Conservation (phyloP, 37 sponge, comb jelly and placozoan species). For the Haliclona indistincta region DNA sequence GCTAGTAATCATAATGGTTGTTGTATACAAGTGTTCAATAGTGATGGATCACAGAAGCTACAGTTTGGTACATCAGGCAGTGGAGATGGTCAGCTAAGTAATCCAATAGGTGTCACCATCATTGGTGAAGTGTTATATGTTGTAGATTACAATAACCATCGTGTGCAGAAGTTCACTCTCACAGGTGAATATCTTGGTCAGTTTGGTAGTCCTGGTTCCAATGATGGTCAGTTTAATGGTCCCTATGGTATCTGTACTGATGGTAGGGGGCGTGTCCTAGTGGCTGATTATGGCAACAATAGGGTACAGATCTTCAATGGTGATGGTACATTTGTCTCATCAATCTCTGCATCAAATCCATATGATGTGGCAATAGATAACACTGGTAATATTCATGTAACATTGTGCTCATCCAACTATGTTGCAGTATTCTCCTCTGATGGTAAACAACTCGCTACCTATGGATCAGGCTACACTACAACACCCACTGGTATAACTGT, state of each 20-base stretch:
- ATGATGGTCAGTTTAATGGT: no score
- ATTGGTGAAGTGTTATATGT: slow-evolving; percentile 42
- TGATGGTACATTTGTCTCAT: slow-evolving; percentile 22
- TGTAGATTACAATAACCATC: slow-evolving; percentile 20
- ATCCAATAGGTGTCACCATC: slow-evolving; percentile 41
- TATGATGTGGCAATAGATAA: slow-evolving; percentile 55
- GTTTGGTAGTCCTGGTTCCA: no score
- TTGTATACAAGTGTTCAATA: slow-evolving; percentile 22
- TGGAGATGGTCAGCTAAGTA: slow-evolving; percentile 39
- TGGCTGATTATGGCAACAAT: slow-evolving; percentile 39
- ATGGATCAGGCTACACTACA: no score
- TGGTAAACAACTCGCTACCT: no score
- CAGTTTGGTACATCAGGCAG: slow-evolving; percentile 22
- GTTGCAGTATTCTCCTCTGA: slow-evolving; percentile 37
- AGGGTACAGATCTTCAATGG: slow-evolving; percentile 36
- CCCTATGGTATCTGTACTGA: no score
- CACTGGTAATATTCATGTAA: slow-evolving; percentile 44
- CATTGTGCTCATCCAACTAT: background rate
- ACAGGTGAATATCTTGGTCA: slow-evolving; percentile 17
- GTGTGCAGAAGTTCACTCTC: slow-evolving; percentile 37
- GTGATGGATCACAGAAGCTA: slow-evolving; percentile 6
- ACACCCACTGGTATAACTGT: no score
- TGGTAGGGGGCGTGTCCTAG: slow-evolving; percentile 11
- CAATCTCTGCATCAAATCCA: slow-evolving; percentile 27
- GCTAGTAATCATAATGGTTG: slow-evolving; percentile 1